Conservation (phyloP, 2,888 invertebrate genomes). For the Vanessa cardui region DNA sequence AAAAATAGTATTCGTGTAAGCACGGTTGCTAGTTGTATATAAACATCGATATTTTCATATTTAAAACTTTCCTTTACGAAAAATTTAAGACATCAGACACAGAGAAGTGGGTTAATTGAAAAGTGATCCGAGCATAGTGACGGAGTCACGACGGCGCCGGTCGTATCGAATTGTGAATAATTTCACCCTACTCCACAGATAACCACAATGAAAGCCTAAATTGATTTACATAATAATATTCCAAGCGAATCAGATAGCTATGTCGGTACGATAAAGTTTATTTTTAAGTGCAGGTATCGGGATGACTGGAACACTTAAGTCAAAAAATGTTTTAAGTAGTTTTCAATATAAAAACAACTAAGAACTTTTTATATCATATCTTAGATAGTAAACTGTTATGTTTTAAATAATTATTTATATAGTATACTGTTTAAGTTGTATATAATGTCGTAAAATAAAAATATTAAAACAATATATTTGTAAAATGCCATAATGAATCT, state of each 20-base stretch:
- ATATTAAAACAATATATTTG: too few species aligned
- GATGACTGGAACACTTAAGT: not conserved
- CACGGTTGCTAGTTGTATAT: too few species aligned
- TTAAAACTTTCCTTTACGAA: not conserved
- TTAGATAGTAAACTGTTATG: too few species aligned
- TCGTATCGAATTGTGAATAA: conserved; percentile 20
- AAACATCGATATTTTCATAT: not conserved
- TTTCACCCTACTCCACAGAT: conserved; percentile 9
- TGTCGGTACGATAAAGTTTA: not conserved
- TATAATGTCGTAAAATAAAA: too few species aligned
- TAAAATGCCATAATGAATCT: too few species aligned
- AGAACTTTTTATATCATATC: too few species aligned
- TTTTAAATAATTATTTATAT: too few species aligned
- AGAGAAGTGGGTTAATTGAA: conserved; percentile 14
- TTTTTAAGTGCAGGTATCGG: conserved; percentile 8
- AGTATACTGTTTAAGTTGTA: too few species aligned
- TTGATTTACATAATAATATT: conserved; percentile 31
- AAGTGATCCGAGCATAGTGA: conserved; percentile 14
- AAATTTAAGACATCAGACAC: not conserved
- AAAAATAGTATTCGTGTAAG: too few species aligned
- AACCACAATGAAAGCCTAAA: conserved; percentile 22
- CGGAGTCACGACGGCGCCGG: conserved; percentile 25
- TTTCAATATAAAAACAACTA: too few species aligned
- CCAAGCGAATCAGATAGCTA: conserved; percentile 12
- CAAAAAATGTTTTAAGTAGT: not conserved